Base-by-base conservation (phyloP, 2,888 invertebrate species). In the Tenthredo livida region DNA sequence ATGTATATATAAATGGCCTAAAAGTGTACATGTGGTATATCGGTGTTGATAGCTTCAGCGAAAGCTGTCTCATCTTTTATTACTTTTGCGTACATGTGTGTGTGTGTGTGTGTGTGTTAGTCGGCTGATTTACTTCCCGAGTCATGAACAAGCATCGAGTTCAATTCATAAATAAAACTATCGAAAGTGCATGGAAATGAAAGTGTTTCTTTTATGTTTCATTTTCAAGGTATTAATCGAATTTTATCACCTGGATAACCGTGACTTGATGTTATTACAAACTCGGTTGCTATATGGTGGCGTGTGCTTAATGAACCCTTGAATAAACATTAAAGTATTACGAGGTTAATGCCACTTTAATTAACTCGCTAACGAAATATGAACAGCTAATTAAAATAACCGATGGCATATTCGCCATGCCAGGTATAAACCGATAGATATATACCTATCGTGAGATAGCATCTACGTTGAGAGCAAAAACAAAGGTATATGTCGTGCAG, bases 351-450 rank as follows among this genome's bases (percentile, higher is more conserved):
- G 87, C 86, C 87, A 86, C 86, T 88, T 88, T 87, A 88, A 88
- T 87, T 88, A 87, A 84, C 85, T 86, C 72, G 84, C 82, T 85
- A 61, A 86, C 77, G 85, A 84, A 84, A 78, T 84, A 78, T 84
- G 78, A 85, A 73, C 85, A 84, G 86, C 88, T 86, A 88, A 88
- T 88, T 87, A 88, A 88, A 87, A 87, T 86, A 87, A 87, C 84
- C 86, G 82, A 87, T 85, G 78, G 84, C 84, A 84, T 77, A 78
- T 84, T 84, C 78, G 78, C 77, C 29, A 61, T 65, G 84, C 40
- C 78, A 29, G 61, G 65, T 67, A 67, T 61, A 37, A 78, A 84
- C 33, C 73, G 78, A 84, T 78, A 78, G 84, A 84, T 84, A 29
- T 33, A 84, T 72, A 47, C 47, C 47, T 47, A 37, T 75, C 84